Evolutionary conservation across 1,140 invertebrate genomes (phyloP).

Genomic region (Melitaea cinxia): DNA sequence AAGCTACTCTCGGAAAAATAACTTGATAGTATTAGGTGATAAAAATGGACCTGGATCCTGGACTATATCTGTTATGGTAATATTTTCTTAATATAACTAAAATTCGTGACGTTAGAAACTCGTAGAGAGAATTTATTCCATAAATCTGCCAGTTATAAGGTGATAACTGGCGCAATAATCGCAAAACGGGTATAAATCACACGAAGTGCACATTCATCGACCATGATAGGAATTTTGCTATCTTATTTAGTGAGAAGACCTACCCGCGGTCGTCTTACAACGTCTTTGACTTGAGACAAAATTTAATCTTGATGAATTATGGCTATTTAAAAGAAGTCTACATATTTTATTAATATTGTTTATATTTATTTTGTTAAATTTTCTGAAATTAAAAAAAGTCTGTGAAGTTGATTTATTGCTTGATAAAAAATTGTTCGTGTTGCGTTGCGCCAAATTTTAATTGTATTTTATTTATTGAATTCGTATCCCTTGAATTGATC

Average conservation of each 20-base stretch:
- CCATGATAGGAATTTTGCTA: slow-evolving; percentile 32
- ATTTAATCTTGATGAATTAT: slow-evolving; percentile 44
- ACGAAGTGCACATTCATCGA: slow-evolving; percentile 50
- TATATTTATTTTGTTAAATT: not conserved
- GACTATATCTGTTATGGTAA: too few species aligned
- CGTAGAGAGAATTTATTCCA: slow-evolving; percentile 26
- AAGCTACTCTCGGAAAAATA: too few species aligned
- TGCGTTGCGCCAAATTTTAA: too few species aligned
- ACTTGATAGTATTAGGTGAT: too few species aligned
- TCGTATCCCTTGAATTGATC: too few species aligned
- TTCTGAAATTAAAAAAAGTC: too few species aligned
- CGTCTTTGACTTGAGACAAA: slow-evolving; percentile 7
- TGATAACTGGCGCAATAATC: slow-evolving; percentile 36
- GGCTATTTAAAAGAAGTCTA: not conserved
- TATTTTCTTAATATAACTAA: slow-evolving; percentile 13
- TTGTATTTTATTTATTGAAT: too few species aligned
- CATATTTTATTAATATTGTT: not conserved
- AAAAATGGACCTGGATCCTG: too few species aligned
- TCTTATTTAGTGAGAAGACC: slow-evolving; percentile 32
- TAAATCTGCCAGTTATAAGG: slow-evolving; percentile 40
- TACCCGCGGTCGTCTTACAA: slow-evolving; percentile 1
- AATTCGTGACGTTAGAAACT: slow-evolving; percentile 35
- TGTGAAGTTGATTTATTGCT: too few species aligned
- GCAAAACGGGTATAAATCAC: slow-evolving; percentile 44
- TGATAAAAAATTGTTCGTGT: too few species aligned